phyloP scores from a whole-genome alignment of 2,113 vertebrate species.

The Mola mola region DNA sequence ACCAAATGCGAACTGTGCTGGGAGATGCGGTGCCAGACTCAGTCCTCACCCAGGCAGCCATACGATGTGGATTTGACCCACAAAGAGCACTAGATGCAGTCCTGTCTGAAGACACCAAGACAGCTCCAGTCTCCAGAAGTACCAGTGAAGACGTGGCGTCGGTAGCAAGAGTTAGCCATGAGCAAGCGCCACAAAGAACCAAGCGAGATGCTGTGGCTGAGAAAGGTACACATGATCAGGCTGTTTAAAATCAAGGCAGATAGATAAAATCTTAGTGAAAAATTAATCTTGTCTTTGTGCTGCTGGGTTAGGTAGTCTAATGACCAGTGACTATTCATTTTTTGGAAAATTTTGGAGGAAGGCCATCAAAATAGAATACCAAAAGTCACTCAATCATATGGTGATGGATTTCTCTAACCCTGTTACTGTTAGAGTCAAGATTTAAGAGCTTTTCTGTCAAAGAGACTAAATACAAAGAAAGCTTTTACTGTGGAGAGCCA shows the following conservation, averaged over 20 bases:
- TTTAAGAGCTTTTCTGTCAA: too few relatives aligned
- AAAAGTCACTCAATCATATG: too few relatives aligned
- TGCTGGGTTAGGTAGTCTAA: too few relatives aligned
- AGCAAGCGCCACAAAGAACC: conserved; percentile 58
- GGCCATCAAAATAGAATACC: too few relatives aligned
- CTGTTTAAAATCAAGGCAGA: neutral
- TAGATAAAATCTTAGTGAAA: too few relatives aligned
- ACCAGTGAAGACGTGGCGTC: conserved; percentile 17
- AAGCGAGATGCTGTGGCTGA: conserved; percentile 65
- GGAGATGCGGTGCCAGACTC: conserved; percentile 89
- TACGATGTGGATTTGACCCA: conserved; percentile 89
- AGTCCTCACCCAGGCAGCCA: conserved; percentile 86
- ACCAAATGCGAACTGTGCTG: conserved; percentile 92
- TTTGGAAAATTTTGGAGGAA: too few relatives aligned
- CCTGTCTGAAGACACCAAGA: conserved; percentile 84
- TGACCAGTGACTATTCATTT: too few relatives aligned
- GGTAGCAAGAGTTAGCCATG: conserved; percentile 34
- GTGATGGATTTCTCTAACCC: too few relatives aligned
- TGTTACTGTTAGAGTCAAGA: too few relatives aligned
- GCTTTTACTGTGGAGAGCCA: too few relatives aligned
- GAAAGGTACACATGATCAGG: conserved; percentile 89
- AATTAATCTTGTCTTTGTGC: too few relatives aligned
- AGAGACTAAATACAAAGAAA: too few relatives aligned
- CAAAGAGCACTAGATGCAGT: conserved; percentile 89
- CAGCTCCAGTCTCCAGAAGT: conserved; percentile 57